Percentiles rank a stretch among this genome's conserved stretches.
These are phyloP conservation scores for Agrochola macilenta DNA, from an alignment of 2,888 invertebrate species.

Conservation along the genomic window DNA sequence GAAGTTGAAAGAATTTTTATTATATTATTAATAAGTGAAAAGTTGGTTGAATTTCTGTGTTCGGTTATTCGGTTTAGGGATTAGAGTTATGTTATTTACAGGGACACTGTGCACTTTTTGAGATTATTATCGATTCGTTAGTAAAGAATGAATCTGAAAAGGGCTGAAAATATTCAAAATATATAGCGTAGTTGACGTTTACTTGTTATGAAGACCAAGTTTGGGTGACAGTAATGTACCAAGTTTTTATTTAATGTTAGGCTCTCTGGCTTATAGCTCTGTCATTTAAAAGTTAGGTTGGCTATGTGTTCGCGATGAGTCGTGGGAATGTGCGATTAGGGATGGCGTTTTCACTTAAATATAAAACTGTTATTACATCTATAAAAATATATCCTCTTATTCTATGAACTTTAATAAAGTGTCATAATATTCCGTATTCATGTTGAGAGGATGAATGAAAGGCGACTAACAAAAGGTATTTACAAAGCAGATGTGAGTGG, in stretches of 20 bases:
- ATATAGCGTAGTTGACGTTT: constrained; percentile 44
- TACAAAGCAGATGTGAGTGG: no score
- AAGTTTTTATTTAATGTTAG: constrained; percentile 66
- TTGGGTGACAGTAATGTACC: constrained; percentile 61
- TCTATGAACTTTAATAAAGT: no score
- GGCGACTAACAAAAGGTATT: no score
- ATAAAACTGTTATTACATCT: background rate
- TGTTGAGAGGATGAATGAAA: no score
- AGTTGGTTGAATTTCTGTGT: constrained; percentile 30
- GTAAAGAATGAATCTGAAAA: no score
- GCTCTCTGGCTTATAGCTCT: constrained; percentile 33
- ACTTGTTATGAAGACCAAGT: constrained; percentile 62
- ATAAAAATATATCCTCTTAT: background rate
- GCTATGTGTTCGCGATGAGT: constrained; percentile 11
- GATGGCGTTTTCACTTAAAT: background rate
- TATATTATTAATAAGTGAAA: constrained; percentile 54
- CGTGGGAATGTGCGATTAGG: background rate
- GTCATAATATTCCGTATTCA: background rate
- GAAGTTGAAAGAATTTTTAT: constrained; percentile 40
- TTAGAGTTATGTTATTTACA: background rate
- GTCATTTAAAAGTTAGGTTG: constrained; percentile 32
- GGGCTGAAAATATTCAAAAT: background rate
- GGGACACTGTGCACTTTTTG: background rate
- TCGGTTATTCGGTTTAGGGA: constrained; percentile 2
- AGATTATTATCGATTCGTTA: no score